Evolutionary conservation across 1,140 invertebrate genomes (phyloP), one percentile per base, ranked within the genome.

Genomic region (Eciton burchellii): DNA sequence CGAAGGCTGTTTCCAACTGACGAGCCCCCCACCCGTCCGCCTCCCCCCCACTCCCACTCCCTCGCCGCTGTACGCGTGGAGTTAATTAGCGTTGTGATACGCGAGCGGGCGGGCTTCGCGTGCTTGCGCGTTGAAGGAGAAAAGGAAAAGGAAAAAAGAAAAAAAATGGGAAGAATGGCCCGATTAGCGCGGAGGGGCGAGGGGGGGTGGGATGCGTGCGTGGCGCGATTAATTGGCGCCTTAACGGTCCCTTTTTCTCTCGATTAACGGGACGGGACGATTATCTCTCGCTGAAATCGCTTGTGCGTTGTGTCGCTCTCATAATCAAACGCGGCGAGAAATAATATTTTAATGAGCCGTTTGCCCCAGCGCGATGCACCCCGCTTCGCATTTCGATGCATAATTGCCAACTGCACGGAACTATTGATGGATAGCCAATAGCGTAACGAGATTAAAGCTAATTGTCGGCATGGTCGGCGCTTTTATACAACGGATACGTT

Each of bases 281-380:
- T 35, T 35, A 35, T 35, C 35, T 35, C 35, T 1, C 29, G 12
- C 62, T 12, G 41, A 12, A 19, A n/a, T n/a, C n/a, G 12, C 11
- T 41, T 35, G 35, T 6, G 41, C 59, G 59, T 16, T 21, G 0
- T 14, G 24, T 41, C 63, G 35, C 49, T 26, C 41, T 9, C 24
- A 29, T 68, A 68, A 79, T 57, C 54, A 56, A 79, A 66, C 54
- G 35, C 63, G 35, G 52, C 21, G 35, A 6, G 49, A 79, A 79
- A 79, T 79, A 79, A 79, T 66, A 68, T 68, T 79, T 79, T 79
- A 79, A 79, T 70, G 49, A 79, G 63, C 49, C 63, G 49, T 56
- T 79, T 79, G 54, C 63, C 29, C 63, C 6, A 35, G 6, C 49
- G 49, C 74, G 29, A 70, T 47, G 35, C 49, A 56, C 49, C 63